Percentiles rank a stretch among this genome's conserved stretches.
phyloP scores from a whole-genome alignment of 2,797 vertebrate genomes.

The Scyliorhinus canicula region DNA sequence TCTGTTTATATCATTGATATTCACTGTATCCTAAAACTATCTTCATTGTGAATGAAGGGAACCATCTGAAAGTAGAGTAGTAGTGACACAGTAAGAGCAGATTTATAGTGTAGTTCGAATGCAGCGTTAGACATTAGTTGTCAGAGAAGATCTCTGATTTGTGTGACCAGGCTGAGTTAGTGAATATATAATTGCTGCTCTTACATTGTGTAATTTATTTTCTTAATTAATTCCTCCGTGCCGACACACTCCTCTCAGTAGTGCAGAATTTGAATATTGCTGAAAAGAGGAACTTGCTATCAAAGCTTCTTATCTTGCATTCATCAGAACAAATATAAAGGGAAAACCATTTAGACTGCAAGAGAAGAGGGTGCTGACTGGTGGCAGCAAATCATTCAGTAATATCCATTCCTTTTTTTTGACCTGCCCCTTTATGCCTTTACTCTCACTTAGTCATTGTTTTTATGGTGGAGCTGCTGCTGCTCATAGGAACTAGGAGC shows the following conservation, averaged over 20 bases:
- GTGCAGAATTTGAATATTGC: no score
- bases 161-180: background rate
- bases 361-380: no score
- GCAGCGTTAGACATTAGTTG: background rate
- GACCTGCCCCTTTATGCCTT: background rate
- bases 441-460: background rate
- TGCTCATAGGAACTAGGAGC: background rate
- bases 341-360: no score
- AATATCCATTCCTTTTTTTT: background rate
- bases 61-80: background rate
- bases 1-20: background rate
- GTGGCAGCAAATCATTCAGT: no score
- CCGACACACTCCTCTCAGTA: background rate
- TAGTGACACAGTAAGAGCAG: background rate
- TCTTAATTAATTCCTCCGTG: background rate
- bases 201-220: background rate
- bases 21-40: background rate
- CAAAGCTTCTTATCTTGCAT: no score
- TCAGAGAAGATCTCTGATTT: background rate
- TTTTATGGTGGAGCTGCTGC: background rate
- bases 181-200: background rate
- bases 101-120: background rate
- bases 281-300: no score
- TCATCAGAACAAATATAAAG: no score
- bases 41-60: constrained; percentile 9